A percentile compares a stretch with the other conserved stretches of the same genome.
phyloP scores from a whole-genome alignment of 2,113 vertebrate genomes.

The Sorex araneus region DNA sequence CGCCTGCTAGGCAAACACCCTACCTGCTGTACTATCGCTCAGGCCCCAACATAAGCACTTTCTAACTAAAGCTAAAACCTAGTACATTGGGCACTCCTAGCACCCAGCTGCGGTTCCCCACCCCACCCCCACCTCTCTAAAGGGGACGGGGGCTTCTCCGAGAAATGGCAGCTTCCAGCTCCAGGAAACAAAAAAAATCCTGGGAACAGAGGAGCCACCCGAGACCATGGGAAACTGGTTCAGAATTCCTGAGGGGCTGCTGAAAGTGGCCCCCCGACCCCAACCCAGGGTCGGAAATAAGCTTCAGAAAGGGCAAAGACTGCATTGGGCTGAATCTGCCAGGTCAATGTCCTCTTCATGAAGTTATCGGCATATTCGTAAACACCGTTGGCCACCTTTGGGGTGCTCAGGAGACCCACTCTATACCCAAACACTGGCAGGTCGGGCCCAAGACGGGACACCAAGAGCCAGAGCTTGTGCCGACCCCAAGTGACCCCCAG shows the following conservation, averaged over 20 bases:
- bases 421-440: not conserved
- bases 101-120: not conserved
- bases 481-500: too few relatives aligned
- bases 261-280: not conserved
- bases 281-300: not conserved
- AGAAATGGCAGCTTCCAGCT: not conserved
- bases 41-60: not conserved
- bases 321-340: not conserved
- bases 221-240: not conserved
- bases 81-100: not conserved
- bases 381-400: conserved; percentile 17
- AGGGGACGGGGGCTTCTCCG: not conserved
- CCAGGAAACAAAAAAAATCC: not conserved
- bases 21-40: too few relatives aligned
- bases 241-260: not conserved
- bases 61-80: not conserved
- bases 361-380: not conserved
- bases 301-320: not conserved
- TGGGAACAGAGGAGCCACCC: not conserved
- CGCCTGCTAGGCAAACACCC: too few relatives aligned
- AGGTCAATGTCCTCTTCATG: too few relatives aligned
- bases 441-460: not conserved
- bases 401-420: not conserved
- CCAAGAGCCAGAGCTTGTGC: too few relatives aligned
- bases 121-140: not conserved